These are phyloP conservation scores for Eristalinus sepulchralis DNA, from an alignment of 2,888 invertebrate species.

Conservation along the genomic window DNA sequence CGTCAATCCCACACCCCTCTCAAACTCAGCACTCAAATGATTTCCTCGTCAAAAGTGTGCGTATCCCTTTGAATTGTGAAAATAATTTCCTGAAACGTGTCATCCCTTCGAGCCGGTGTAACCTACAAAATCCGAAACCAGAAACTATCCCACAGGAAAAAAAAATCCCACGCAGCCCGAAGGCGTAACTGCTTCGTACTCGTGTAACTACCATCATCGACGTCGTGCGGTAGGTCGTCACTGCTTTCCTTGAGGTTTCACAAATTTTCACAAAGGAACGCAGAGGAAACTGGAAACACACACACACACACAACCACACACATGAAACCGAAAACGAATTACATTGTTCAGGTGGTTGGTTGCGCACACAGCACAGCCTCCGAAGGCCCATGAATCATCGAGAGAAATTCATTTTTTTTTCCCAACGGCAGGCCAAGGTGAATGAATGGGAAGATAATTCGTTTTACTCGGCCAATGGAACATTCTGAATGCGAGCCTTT, in stretches of 20 bases:
- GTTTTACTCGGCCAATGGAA: conserved; percentile 42
- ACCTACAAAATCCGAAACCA: background rate
- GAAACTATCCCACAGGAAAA: background rate
- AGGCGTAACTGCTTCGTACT: conserved; percentile 16
- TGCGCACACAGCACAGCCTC: background rate
- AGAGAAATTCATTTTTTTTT: conserved; percentile 12
- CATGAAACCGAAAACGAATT: conserved; percentile 35
- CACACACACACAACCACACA: background rate
- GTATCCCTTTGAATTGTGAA: background rate
- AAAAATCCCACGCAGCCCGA: background rate
- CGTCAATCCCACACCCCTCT: background rate
- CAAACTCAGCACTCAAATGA: background rate
- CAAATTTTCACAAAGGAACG: conserved; percentile 42
- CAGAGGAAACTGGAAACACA: conserved; percentile 7
- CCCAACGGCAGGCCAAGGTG: conserved; percentile 30
- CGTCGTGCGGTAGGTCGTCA: conserved; percentile 51
- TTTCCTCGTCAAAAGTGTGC: background rate
- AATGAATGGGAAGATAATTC: conserved; percentile 56
- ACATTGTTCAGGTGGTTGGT: conserved; percentile 41
- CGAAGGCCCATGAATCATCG: conserved; percentile 45
- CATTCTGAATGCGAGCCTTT: conserved; percentile 44
- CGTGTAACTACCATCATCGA: conserved; percentile 8
- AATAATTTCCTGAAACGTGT: background rate
- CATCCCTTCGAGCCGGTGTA: background rate
- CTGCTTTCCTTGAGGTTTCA: conserved; percentile 25